phyloP scores from a whole-genome alignment of 2,888 invertebrate genomes.

The Thyatira batis region DNA sequence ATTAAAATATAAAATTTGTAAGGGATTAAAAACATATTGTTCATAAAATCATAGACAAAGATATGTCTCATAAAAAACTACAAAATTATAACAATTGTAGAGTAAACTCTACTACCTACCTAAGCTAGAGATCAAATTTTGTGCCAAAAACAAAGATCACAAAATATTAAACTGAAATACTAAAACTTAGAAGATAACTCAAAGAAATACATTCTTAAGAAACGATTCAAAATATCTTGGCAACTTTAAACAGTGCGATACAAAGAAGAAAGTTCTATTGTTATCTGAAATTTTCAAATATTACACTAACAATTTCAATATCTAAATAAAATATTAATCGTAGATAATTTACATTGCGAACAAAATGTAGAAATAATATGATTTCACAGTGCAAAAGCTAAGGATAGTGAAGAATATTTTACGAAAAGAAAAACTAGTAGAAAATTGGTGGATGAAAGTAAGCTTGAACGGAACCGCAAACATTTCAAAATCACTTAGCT shows the following conservation, averaged over 20 bases:
- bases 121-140: background rate
- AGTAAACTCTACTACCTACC: too few relatives aligned
- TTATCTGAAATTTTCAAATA: background rate
- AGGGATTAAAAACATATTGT: too few relatives aligned
- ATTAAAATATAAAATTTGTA: too few relatives aligned
- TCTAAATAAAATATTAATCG: background rate
- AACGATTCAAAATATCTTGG: background rate
- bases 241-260: background rate
- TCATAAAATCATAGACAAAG: too few relatives aligned
- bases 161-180: background rate
- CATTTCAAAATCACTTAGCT: conserved; percentile 20
- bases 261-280: background rate
- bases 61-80: too few relatives aligned
- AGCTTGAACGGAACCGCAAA: conserved; percentile 11
- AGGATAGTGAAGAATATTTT: background rate
- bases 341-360: background rate
- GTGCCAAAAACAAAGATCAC: background rate
- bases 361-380: background rate
- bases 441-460: conserved; percentile 12
- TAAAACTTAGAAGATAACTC: background rate
- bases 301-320: background rate
- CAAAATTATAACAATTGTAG: too few relatives aligned
- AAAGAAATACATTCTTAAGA: background rate
- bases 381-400: background rate
- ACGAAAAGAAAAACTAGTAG: background rate